Evolutionary conservation across 2,888 invertebrate species (phyloP).

Genomic region (Incurvaria masculella): DNA sequence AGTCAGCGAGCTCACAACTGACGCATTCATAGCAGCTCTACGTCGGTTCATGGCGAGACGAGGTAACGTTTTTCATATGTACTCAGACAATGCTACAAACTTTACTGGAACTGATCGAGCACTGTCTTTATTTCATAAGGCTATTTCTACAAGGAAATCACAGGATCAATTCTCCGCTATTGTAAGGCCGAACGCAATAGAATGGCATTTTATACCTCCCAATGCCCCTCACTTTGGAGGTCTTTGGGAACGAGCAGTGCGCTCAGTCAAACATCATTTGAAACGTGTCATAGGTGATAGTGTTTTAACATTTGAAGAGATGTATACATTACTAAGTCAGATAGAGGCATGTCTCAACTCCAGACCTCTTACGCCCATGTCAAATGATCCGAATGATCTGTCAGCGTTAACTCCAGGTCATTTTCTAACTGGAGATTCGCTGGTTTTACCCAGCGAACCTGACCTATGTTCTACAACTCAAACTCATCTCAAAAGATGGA

Average conservation of each 20-base stretch:
- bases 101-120: slow-evolving; percentile 10
- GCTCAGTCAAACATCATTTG: slow-evolving; percentile 15
- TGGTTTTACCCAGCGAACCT: slow-evolving; percentile 10
- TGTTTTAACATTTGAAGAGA: slow-evolving; percentile 18
- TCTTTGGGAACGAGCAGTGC: slow-evolving; percentile 15
- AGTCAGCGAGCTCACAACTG: slow-evolving; percentile 10
- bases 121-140: not conserved
- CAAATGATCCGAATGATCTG: slow-evolving; percentile 17
- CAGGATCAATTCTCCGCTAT: not conserved
- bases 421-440: slow-evolving; percentile 15
- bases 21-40: slow-evolving; percentile 13
- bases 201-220: slow-evolving; percentile 15
- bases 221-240: slow-evolving; percentile 15
- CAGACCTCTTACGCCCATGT: slow-evolving; percentile 16
- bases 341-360: slow-evolving; percentile 18
- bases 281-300: slow-evolving; percentile 18
- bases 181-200: not conserved
- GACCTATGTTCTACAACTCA: not conserved
- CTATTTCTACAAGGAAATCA: not conserved
- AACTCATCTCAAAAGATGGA: slow-evolving; percentile 14
- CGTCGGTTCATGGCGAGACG: slow-evolving; percentile 12
- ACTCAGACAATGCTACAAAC: slow-evolving; percentile 15
- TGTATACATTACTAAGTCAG: slow-evolving; percentile 15
- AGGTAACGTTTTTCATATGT: slow-evolving; percentile 10
- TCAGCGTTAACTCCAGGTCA: slow-evolving; percentile 17